Percentiles rank a stretch among this genome's conserved stretches.
These are phyloP conservation scores for Sarcophaga subvicina DNA, from an alignment of 2,888 invertebrate genomes.

Conservation along the genomic window DNA sequence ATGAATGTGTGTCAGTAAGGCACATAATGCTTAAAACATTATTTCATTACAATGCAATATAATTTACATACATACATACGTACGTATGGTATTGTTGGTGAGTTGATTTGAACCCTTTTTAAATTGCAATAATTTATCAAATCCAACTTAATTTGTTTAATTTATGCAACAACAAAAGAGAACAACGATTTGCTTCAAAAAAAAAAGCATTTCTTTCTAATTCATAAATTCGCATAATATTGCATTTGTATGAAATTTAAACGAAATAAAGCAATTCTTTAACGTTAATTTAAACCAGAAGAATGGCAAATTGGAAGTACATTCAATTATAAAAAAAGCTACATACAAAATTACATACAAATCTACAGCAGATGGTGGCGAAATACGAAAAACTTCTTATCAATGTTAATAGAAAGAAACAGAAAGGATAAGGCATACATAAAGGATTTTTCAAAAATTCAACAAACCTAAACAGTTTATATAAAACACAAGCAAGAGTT, in stretches of 20 bases:
- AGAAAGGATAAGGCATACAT: background rate
- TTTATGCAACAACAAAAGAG: constrained; percentile 6
- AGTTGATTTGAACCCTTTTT: background rate
- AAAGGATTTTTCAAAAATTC: background rate
- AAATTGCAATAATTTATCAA: constrained; percentile 18
- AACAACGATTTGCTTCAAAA: constrained; percentile 1
- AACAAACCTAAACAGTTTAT: background rate
- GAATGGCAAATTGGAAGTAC: background rate
- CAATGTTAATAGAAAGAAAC: too few species aligned
- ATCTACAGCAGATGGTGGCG: too few species aligned
- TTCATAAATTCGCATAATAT: constrained; percentile 8
- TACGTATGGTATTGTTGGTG: background rate
- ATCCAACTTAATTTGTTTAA: constrained; percentile 8
- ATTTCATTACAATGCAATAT: constrained; percentile 22
- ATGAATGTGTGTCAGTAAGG: constrained; percentile 36
- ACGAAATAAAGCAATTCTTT: constrained; percentile 7
- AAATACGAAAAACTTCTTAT: too few species aligned
- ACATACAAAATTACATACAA: too few species aligned
- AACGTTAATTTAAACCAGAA: background rate
- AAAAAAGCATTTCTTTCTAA: background rate
- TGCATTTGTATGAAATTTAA: constrained; percentile 8
- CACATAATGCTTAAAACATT: constrained; percentile 9
- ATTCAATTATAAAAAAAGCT: background rate
- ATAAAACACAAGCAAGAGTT: background rate
- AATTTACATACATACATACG: constrained; percentile 1